Base-by-base conservation (phyloP, 2,113 vertebrate species). In the Excalfactoria chinensis region DNA sequence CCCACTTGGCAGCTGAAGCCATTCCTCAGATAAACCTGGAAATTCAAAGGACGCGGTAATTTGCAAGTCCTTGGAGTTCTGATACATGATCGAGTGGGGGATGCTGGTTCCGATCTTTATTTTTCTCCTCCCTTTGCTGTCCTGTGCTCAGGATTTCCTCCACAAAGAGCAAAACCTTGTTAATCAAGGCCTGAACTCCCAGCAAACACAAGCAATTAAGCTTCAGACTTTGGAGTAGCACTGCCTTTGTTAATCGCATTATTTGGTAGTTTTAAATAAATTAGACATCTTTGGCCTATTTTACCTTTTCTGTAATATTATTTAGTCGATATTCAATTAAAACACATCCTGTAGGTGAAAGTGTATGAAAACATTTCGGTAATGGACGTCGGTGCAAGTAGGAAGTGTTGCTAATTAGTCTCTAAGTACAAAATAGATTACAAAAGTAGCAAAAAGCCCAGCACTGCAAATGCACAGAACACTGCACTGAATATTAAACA, bases 311-410 rank as follows among this genome's bases (percentile, higher is more conserved):
- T 82, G 84, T 66, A 89, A 84, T 76, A 90, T 89, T 73, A 87
- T 85, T 87, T 87, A 51, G 84, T 37, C 92, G 84, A 18, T 77
- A 83, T 15, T 96, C 82, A 89, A 96, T 96, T 87, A 84, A 91
- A 90, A 76, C 81, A 91, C 84, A 89, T 95, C 86, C 94, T 83
- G 91, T 73, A 94, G 91, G 93, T 96, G 94, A 95, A 89, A 93
- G 89, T 83, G 89, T 55, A 92, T 21, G 83, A 19, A 95, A 93
- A 92, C 84, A 84, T 90, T 82, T 84, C 93, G 32, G 43, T 15
- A 16, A 46, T 2, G 81, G 87, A 74, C 86, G 73, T 34, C 22
- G 37, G 91, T 5, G 58, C 72, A 28, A 41, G 75, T 43, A 80
- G 56, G 83, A 83, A 93, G 69, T 30, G 81, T 76, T 63, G 77